Evolutionary conservation across 2,113 vertebrate species (phyloP).

Genomic region (Mixornis gularis): DNA sequence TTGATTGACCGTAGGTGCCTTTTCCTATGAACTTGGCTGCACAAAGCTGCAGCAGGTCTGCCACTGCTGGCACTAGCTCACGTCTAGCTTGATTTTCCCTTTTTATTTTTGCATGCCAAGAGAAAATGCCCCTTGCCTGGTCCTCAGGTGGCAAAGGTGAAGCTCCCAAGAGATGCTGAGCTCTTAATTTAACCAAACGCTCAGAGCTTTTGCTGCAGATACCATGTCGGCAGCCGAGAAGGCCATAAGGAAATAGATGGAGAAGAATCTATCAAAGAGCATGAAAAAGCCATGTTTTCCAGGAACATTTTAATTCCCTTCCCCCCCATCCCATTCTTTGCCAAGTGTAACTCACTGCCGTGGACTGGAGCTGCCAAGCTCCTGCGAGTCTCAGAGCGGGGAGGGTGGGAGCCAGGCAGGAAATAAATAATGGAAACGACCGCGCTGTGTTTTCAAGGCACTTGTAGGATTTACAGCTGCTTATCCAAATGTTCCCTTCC

Average conservation of each 20-base stretch:
- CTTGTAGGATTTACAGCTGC: conserved; percentile 22
- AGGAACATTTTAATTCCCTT: conserved; percentile 50
- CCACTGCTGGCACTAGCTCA: rapidly evolving
- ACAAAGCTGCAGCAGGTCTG: not conserved
- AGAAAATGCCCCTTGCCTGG: rapidly evolving
- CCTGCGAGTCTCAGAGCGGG: not conserved
- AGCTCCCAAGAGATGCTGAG: not conserved
- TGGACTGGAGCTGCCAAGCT: not conserved
- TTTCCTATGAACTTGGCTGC: not conserved
- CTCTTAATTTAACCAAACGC: conserved; percentile 8
- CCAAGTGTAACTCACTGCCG: conserved; percentile 17
- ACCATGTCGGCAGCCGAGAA: not conserved
- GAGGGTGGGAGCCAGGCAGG: not conserved
- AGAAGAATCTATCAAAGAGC: conserved; percentile 45
- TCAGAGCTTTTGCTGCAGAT: not conserved
- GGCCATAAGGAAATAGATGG: conserved; percentile 24
- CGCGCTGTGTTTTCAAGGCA: not conserved
- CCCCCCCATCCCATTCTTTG: not conserved
- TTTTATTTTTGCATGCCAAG: rapidly evolving
- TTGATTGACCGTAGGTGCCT: not conserved
- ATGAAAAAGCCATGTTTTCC: conserved; percentile 6
- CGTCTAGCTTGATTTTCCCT: not conserved
- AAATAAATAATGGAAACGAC: conserved; percentile 27
- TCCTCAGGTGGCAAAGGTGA: not conserved
- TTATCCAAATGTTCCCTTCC: not conserved